Evolutionary conservation across 1,140 invertebrate species (phyloP), one percentile per base, ranked within the genome.

Genomic region (Tachypleus tridentatus): DNA sequence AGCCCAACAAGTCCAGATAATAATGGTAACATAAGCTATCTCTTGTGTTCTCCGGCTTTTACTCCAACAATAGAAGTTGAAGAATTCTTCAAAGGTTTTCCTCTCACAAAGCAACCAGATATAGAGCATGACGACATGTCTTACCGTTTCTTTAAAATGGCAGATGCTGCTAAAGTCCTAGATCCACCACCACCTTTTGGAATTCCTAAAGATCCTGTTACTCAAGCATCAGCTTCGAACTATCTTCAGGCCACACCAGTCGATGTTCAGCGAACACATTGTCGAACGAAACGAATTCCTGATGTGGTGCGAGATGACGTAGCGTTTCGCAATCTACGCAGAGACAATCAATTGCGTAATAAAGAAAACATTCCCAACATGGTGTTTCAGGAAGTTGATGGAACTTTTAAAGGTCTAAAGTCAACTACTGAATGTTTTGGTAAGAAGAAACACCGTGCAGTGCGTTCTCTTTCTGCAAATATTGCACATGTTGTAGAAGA

Each of bases 161-260:
- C 86, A 88, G 70, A 85, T 83, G 73, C 82, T 82, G 10, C 76
- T 85, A 87, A 84, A 73, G 81, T 87, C 3, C 70, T 82, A 1
- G 88, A 92, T 64, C 87, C 87, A 5, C 90, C 93, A 73, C 90
- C 89, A 49, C 89, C 88, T 1, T 93, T 94, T 75, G 91, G 91
- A 10, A 93, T 94, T 71, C 89, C 88, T 6, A 82, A 91, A 4
- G 81, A 87, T 0, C 80, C 84, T 5, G 84, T 63, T n/a, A 64
- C 50, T 10, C 60, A 62, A 6, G 60, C 86, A 11, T 82, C 89
- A 0, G 83, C 86, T 60, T 87, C 83, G 67, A 89, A 93, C 74
- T 94, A 94, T 72, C 78, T 93, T 54, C 89, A 92, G 71, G 85
- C 85, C 0, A 82, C 80, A 11, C 86, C 87, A 4, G 58, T 56